Base-by-base conservation (phyloP, 2,888 invertebrate genomes). In the Phymatocera aterrima region DNA sequence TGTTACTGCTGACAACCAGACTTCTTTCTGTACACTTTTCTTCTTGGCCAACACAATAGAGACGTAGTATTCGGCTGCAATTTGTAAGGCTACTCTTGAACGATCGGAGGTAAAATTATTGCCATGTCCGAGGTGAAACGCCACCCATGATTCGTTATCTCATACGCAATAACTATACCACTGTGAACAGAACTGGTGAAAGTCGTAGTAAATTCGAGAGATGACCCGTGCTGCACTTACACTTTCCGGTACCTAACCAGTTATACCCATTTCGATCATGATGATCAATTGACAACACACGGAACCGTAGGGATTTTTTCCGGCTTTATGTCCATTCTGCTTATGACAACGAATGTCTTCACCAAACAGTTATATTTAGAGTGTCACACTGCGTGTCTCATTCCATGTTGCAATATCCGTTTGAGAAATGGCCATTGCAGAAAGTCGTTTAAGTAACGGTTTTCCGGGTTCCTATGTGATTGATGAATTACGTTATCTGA, bases 1-100 rank as follows among this genome's bases (percentile, higher is more conserved):
- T 2, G 31, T 18, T 70, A 21, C 34, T 37, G 31, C 61, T 18
- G 37, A n/a, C 15, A n/a, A 28, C n/a, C 40, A 68, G 68, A 24
- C 40, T 68, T 28, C 24, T 68, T 28, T 24, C 46, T 24, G 15
- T 21, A 46, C 28, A 68, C 68, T 68, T 28, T 68, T 43, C 43
- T 68, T 68, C 46, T 68, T 68, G 24, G 40, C 46, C 24, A 68
- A 28, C n/a, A 46, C 46, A 68, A 68, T 68, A 46, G 24, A 6
- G 46, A 68, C 68, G 12, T 68, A 5, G 24, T 3, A 68, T 46
- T 46, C 4, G 3, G 21, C 37, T 10, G 8, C 64, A 1, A 40
- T 40, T 64, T 40, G 3, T 37, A 37, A 18, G 18, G 37, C n/a
- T 64, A 64, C 24, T 28, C 24, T 57, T 28, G 24, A 57, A 28